Evolutionary conservation across 2,888 invertebrate species (phyloP), one percentile per base, ranked within the genome.

Genomic region (Oasisia sp.): DNA sequence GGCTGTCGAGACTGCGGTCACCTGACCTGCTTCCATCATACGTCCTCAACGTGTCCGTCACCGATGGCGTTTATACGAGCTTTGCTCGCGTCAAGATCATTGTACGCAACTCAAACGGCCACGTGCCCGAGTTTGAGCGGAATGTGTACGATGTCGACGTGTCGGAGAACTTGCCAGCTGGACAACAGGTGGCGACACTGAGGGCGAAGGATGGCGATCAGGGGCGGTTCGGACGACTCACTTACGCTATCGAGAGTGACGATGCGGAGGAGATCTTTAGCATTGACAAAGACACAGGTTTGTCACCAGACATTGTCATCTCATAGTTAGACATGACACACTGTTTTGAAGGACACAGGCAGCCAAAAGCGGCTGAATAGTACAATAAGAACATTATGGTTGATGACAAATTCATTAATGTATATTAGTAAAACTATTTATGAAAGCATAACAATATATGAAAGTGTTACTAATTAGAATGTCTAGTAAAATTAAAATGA

Each of bases 61-160:
- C 98, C 92, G 99, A 99, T 97, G 99, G 99, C 58, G 98, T 99
- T 89, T 99, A 98, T 97, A 98, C 98, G 11, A 98, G 97, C 94
- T 99, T 98, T 96, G 97, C 98, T 0, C 94, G 96, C 89, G 96
- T 97, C 12, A 94, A 94, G n/a, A 94, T 96, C 32, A 93, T 92
- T 14, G 95, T 96, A 38, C 93, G 94, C 27, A 95, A 94, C 92
- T 95, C 98, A 93, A 99, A 99, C 97, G 97, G 97, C 94, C 97
- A 97, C 96, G 97, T 98, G 94, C 99, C 99, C 14, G 97, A 97
- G 93, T 99, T 99, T 96, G 97, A 97, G 32, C 97, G 98, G 95
- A 97, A 97, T 0, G 97, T 98, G 93, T 97, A 98, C 95, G 98
- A 98, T 95, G 98, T 98, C 9, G 97, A 95, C 93, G 97, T 98